Base-by-base conservation (phyloP, 2,797 vertebrate genomes). In the Pipistrellus pygmaeus region DNA sequence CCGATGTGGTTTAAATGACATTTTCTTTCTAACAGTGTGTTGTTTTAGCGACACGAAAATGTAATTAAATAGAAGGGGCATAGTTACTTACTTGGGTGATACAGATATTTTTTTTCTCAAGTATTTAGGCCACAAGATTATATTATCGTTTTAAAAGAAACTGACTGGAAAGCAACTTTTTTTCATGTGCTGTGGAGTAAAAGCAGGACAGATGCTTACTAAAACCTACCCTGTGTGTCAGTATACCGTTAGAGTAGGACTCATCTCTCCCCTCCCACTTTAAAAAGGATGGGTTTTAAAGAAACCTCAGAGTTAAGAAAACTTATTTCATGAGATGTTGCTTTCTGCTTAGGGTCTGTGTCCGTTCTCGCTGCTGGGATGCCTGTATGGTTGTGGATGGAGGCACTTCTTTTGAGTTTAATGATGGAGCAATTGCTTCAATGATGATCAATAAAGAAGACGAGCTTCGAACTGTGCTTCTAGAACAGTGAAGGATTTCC, bases 381-480 rank as follows among this genome's bases (percentile, higher is more conserved):
- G 99, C 99, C 8, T 99, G 99, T 96, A 99, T 99, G 99, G 99
- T 99, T 97, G 98, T 99, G 17, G 99, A 99, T 76, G 99, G 99
- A 32, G 99, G 99, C 92, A 99, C 99, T 4, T 99, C 99, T 7
- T 99, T 99, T 46, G 99, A 99, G 96, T 99, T 99, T 96, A 99
- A 99, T n/a, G 99, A 99, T 20, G 99, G 99, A 17, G 99, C 99
- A 21, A 99, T 99, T 76, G 99, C 99, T 48, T 99, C 99, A 0
- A 98, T 99, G 97, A 96, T 98, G 97, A 99, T 99, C 95, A 98
- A 98, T 18, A 98, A 98, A 53, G 99, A 99, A 66, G 99, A 99
- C 95, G 98, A 98, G 93, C 98, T 99, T 35, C 98, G 98, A 96
- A 99, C 99, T 2, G 98, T 99, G 90, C 92, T 99, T 18, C 98